phyloP scores from a whole-genome alignment of 35 echinoderm and acorn worm genomes.

The Diadema setosum region DNA sequence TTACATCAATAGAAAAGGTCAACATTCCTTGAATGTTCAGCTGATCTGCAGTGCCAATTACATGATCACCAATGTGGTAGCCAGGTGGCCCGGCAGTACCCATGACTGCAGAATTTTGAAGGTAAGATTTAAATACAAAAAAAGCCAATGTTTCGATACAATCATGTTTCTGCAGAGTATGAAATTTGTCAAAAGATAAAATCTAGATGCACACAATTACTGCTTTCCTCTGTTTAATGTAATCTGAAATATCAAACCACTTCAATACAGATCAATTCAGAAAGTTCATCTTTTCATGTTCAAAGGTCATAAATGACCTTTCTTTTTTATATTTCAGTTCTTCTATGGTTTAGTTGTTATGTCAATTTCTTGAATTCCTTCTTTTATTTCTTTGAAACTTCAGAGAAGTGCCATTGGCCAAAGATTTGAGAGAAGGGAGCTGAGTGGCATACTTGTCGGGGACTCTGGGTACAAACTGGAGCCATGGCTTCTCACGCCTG shows the following conservation, averaged over 20 bases:
- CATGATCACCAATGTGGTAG: constrained; percentile 43
- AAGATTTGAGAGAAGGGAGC: not conserved
- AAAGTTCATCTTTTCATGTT: not conserved
- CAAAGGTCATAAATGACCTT: not conserved
- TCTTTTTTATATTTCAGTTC: not conserved
- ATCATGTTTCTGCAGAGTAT: not conserved
- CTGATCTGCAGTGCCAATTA: constrained; percentile 52
- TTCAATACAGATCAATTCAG: not conserved
- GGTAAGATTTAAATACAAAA: not conserved
- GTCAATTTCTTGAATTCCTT: not conserved
- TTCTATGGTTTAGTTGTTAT: not conserved
- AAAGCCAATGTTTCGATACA: not conserved
- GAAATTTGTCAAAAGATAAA: not conserved
- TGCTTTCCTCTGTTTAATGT: not conserved
- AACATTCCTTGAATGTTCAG: constrained; percentile 47
- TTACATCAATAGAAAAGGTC: constrained; percentile 42
- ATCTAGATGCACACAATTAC: too few relatives aligned
- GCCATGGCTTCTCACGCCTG: not conserved
- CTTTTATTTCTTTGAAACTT: not conserved
- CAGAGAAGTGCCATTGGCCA: not conserved
- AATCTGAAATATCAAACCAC: not conserved
- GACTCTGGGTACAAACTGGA: not conserved
- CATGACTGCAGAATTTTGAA: constrained; percentile 45
- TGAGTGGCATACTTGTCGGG: not conserved
- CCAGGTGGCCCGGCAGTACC: constrained; percentile 26